These are phyloP conservation scores for Glyphotaelius pellucidus DNA, from an alignment of 2,888 invertebrate species.

Conservation along the genomic window DNA sequence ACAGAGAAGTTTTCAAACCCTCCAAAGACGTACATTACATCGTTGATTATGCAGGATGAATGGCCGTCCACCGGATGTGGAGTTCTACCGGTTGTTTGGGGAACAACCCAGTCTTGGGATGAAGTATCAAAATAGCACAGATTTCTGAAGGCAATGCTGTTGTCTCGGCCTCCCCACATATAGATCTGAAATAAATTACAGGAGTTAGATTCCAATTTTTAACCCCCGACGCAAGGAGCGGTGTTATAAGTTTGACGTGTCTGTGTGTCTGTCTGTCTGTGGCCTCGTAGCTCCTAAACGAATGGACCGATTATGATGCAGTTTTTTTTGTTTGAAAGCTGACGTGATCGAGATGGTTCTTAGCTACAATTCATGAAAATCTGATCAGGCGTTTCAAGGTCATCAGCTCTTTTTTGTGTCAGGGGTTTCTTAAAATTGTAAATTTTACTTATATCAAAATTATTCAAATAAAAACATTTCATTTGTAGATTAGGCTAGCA, in stretches of 20 bases:
- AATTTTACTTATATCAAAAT: too few relatives aligned
- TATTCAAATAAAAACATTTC: background rate
- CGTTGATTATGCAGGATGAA: constrained; percentile 88
- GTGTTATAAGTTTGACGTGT: too few relatives aligned
- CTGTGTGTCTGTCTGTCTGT: too few relatives aligned
- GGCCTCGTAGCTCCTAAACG: too few relatives aligned
- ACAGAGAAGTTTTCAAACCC: constrained; percentile 92
- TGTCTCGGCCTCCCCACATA: constrained; percentile 96
- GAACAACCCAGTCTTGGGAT: constrained; percentile 82
- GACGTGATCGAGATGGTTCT: too few relatives aligned
- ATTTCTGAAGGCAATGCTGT: constrained; percentile 86
- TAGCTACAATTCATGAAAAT: too few relatives aligned
- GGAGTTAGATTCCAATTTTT: background rate
- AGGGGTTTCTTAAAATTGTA: too few relatives aligned
- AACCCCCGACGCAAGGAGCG: too few relatives aligned
- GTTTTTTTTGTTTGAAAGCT: too few relatives aligned
- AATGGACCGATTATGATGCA: too few relatives aligned
- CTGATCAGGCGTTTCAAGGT: too few relatives aligned
- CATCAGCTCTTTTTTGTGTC: too few relatives aligned
- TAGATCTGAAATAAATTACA: constrained; percentile 77
- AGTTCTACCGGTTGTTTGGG: constrained; percentile 81
- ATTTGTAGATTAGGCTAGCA: background rate
- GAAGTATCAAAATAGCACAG: constrained; percentile 90
- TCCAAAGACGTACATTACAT: constrained; percentile 93
- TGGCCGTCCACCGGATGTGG: constrained; percentile 95